Evolutionary conservation across 2,113 vertebrate species (phyloP).

Genomic region (Apteryx mantelli): DNA sequence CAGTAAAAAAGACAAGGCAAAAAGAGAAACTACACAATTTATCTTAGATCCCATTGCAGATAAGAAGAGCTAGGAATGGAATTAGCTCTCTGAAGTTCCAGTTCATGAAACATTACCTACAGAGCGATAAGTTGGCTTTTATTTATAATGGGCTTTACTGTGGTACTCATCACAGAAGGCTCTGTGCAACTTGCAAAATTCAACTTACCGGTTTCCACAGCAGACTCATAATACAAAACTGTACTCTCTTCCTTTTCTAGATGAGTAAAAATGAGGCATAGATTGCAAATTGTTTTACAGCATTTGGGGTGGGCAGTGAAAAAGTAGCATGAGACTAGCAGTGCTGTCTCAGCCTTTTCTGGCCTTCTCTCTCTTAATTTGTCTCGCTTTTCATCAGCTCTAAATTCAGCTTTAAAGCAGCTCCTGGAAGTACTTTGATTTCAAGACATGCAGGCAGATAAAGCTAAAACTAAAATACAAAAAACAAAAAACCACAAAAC

Average conservation of each 20-base stretch:
- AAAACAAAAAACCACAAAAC: background rate
- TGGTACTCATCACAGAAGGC: background rate
- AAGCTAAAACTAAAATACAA: background rate
- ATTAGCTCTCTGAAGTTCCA: background rate
- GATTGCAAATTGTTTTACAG: background rate
- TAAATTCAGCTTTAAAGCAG: constrained; percentile 29
- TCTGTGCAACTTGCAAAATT: background rate
- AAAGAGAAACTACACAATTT: background rate
- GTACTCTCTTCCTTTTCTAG: background rate
- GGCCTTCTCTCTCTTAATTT: background rate
- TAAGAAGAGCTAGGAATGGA: background rate
- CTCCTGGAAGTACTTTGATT: background rate
- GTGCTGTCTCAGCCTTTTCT: constrained; percentile 20
- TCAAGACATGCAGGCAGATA: rapidly evolving
- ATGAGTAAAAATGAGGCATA: background rate
- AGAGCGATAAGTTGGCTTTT: background rate
- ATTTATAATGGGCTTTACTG: background rate
- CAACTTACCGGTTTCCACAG: background rate
- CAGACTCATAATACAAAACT: background rate
- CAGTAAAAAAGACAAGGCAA: background rate
- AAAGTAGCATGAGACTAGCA: background rate
- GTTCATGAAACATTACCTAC: background rate
- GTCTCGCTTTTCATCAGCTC: background rate
- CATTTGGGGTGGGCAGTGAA: background rate
- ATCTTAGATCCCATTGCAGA: background rate